These are phyloP conservation scores for Pantelozetes paolii DNA, from an alignment of 2,888 invertebrate genomes.

Conservation along the genomic window DNA sequence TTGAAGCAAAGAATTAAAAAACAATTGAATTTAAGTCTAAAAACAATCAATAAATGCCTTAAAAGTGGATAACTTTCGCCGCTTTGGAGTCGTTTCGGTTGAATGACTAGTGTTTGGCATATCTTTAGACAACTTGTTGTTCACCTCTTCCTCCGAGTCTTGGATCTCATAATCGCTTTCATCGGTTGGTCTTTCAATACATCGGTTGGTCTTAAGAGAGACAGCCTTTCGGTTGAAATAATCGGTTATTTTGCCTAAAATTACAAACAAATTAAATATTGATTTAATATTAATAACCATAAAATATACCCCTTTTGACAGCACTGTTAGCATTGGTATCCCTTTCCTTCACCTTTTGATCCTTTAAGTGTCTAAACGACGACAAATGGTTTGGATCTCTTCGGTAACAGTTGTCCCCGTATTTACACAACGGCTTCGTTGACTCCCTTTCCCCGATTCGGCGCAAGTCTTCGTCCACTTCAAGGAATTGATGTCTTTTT, in stretches of 20 bases:
- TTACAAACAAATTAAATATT: background rate
- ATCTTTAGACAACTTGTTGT: background rate
- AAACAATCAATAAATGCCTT: background rate
- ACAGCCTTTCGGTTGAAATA: conserved; percentile 19
- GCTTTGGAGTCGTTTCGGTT: background rate
- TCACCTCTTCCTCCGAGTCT: background rate
- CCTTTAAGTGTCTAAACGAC: conserved; percentile 64
- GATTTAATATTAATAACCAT: no score
- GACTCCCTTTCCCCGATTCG: conserved; percentile 21
- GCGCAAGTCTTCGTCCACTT: conserved; percentile 38
- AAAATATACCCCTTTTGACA: conserved; percentile 31
- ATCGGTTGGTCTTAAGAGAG: no score
- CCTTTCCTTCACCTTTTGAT: conserved; percentile 23
- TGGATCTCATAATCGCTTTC: conserved; percentile 5
- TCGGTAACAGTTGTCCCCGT: conserved; percentile 73
- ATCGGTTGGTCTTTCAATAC: background rate
- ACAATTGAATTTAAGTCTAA: background rate
- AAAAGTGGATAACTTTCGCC: background rate
- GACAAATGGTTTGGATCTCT: conserved; percentile 68
- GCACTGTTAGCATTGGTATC: conserved; percentile 39
- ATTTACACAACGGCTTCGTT: conserved; percentile 61
- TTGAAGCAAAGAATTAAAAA: background rate
- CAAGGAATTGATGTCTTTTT: conserved; percentile 1
- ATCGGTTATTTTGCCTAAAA: conserved; percentile 32
- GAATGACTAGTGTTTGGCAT: background rate